These are phyloP conservation scores for Eristalis intricaria DNA, from an alignment of 2,888 invertebrate genomes.

Conservation along the genomic window DNA sequence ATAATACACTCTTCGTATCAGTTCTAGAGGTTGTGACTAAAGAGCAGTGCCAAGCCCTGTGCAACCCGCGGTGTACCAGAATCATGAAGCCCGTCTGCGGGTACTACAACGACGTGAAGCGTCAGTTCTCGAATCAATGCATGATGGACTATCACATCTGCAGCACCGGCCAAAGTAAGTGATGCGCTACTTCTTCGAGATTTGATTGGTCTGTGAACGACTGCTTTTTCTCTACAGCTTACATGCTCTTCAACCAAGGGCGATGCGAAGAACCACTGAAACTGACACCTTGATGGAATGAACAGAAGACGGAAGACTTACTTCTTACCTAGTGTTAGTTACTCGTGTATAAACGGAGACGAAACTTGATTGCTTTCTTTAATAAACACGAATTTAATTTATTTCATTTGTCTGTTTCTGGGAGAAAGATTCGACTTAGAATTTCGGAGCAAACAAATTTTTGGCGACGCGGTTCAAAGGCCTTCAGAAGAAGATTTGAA, in stretches of 20 bases:
- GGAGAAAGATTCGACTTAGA: too few relatives aligned
- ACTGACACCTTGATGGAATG: not conserved
- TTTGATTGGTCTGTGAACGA: not conserved
- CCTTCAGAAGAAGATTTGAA: too few relatives aligned
- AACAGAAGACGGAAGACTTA: not conserved
- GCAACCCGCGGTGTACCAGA: conserved; percentile 19
- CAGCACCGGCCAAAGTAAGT: conserved; percentile 36
- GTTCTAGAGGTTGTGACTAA: not conserved
- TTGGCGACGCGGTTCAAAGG: too few relatives aligned
- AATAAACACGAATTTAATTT: too few relatives aligned
- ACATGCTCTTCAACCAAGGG: conserved; percentile 13
- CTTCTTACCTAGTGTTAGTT: too few relatives aligned
- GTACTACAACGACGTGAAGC: conserved; percentile 15
- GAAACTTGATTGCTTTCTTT: too few relatives aligned
- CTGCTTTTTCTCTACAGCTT: conserved; percentile 9
- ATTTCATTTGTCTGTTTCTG: too few relatives aligned
- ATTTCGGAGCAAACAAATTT: too few relatives aligned
- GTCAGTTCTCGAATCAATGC: conserved; percentile 21
- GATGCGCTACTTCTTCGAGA: not conserved
- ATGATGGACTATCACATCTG: conserved; percentile 38
- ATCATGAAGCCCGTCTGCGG: conserved; percentile 52
- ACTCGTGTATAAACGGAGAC: too few relatives aligned
- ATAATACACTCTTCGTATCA: not conserved
- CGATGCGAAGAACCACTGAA: conserved; percentile 7
- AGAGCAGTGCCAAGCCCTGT: conserved; percentile 47